These are phyloP conservation scores for Theocolax elegans DNA, from an alignment of 1,140 invertebrate genomes.

Conservation along the genomic window DNA sequence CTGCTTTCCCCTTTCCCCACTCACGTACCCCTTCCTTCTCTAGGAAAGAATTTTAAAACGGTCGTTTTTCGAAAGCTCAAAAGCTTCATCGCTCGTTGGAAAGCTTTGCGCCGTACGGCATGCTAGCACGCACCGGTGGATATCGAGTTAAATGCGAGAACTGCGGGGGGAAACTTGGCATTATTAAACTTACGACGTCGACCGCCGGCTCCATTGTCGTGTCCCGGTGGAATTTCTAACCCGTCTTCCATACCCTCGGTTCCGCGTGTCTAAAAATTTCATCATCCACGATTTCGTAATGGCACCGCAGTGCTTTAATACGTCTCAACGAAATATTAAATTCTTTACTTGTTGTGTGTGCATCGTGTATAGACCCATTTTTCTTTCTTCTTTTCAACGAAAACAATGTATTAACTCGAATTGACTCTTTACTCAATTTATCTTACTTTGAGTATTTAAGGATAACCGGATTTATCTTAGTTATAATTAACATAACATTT, in stretches of 20 bases:
- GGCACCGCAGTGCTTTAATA: constrained; percentile 4
- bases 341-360: background rate
- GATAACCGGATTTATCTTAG: too few relatives aligned
- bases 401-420: too few relatives aligned
- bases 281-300: constrained; percentile 12
- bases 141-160: constrained; percentile 8
- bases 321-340: constrained; percentile 9
- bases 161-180: constrained; percentile 22
- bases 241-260: background rate
- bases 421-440: too few relatives aligned
- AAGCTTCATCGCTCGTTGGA: constrained; percentile 18
- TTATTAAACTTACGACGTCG: constrained; percentile 53
- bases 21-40: too few relatives aligned
- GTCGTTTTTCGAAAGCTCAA: constrained; percentile 6
- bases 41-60: constrained; percentile 1
- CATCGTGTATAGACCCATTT: background rate
- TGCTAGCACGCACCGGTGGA: background rate
- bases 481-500: too few relatives aligned
- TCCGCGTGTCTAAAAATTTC: constrained; percentile 14
- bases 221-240: constrained; percentile 42
- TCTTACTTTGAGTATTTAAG: too few relatives aligned
- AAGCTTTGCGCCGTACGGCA: background rate
- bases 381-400: too few relatives aligned
- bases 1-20: too few relatives aligned
- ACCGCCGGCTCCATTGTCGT: constrained; percentile 20